Percentiles rank a stretch among this genome's conserved stretches.
phyloP scores from a whole-genome alignment of 2,113 vertebrate species.

The Eclectus roratus region DNA sequence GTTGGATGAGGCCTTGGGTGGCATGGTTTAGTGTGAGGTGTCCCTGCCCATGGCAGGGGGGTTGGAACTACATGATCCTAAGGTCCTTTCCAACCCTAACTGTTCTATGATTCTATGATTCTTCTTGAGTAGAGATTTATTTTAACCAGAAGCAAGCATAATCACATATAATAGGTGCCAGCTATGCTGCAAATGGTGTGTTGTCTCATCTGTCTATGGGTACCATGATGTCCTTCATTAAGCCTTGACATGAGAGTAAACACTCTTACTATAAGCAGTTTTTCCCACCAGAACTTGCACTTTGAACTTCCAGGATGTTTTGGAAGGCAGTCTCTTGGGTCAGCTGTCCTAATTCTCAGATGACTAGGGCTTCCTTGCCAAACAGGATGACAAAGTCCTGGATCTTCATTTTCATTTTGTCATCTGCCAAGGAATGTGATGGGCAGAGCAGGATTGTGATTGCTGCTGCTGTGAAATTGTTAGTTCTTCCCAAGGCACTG shows the following conservation, averaged over 20 bases:
- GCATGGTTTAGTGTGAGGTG: too few relatives aligned
- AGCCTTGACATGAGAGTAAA: background rate
- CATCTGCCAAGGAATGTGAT: background rate
- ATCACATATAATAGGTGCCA: background rate
- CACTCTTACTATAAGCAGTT: background rate
- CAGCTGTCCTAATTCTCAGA: background rate
- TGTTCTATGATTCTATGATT: too few relatives aligned
- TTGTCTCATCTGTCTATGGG: background rate
- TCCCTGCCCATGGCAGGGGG: too few relatives aligned
- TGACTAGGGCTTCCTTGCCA: background rate
- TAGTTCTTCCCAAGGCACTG: background rate
- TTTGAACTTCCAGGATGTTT: background rate
- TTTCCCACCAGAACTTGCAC: background rate
- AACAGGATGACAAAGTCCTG: background rate
- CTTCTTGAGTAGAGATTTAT: background rate
- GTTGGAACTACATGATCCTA: too few relatives aligned
- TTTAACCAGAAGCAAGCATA: background rate
- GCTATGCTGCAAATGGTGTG: rapidly evolving
- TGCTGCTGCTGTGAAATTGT: background rate
- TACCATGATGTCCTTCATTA: background rate
- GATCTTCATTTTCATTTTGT: background rate
- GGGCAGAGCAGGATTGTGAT: background rate
- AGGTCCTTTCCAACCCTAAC: too few relatives aligned
- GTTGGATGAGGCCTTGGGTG: too few relatives aligned
- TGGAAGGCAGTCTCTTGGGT: background rate